Conservation (phyloP, 2,888 invertebrate genomes). For the Koerneria pararmatus region DNA sequence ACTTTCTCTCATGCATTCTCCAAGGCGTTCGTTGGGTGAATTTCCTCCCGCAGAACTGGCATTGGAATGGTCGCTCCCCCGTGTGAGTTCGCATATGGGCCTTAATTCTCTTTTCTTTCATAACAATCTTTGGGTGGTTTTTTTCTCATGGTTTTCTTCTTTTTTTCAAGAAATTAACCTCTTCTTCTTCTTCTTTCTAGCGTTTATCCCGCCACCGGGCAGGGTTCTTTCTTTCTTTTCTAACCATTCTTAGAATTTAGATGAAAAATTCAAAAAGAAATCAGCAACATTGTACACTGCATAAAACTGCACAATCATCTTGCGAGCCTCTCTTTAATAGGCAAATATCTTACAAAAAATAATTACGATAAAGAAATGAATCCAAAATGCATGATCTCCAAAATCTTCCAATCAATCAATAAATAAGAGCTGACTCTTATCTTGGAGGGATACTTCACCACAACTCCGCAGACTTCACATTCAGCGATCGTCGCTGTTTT, state of each 20-base stretch:
- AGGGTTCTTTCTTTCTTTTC: too few species aligned
- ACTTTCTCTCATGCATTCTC: constrained; percentile 32
- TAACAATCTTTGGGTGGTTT: too few species aligned
- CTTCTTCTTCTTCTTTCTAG: too few species aligned
- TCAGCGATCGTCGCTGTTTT: constrained; percentile 26
- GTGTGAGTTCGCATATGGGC: constrained; percentile 53
- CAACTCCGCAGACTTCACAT: constrained; percentile 43
- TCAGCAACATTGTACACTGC: too few species aligned
- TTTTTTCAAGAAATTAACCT: too few species aligned
- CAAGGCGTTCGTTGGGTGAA: constrained; percentile 45
- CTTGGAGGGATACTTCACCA: constrained; percentile 43
- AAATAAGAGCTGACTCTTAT: constrained; percentile 30
- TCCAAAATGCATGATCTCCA: background rate
- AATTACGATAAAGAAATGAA: background rate
- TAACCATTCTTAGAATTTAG: too few species aligned
- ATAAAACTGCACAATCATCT: constrained; percentile 4
- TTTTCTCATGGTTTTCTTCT: too few species aligned
- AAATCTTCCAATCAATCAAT: background rate
- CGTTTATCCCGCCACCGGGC: too few species aligned
- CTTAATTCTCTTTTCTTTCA: too few species aligned
- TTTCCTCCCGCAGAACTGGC: constrained; percentile 38
- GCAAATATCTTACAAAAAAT: background rate
- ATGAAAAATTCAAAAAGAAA: too few species aligned
- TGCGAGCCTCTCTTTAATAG: too few species aligned
- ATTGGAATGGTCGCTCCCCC: constrained; percentile 45